Evolutionary conservation across 1,140 invertebrate species (phyloP), one percentile per base, ranked within the genome.

Genomic region (Panonychus citri): DNA sequence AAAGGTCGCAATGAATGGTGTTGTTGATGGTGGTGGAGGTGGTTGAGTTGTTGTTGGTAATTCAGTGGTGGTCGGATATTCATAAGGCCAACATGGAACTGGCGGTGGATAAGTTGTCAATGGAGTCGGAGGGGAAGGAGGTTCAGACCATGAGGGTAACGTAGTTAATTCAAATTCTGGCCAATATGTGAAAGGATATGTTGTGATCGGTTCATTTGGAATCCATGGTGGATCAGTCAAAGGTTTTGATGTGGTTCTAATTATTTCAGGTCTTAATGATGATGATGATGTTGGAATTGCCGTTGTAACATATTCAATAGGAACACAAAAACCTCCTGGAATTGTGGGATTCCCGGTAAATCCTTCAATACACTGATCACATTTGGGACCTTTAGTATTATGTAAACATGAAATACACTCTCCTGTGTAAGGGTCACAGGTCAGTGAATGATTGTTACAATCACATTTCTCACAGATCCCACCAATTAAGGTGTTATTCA

Each of bases 361-460:
- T 0, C 42, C 42, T 5, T 43, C 42, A 5, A n/a, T 17, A 43
- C 42, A 43, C 17, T n/a, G 42, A n/a, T 43, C 17, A 43, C 42
- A 43, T 17, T 43, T 43, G 15, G 15, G 15, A 21, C 82, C 82
- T 53, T 70, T 70, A 4, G 81, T 83, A 64, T 83, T 77, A 63
- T 82, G 80, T 58, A 74, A 71, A 66, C 82, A 84, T 40, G 64
- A 67, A 54, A 79, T 78, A 64, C 19, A 43, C 19, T 43, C 42
- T n/a, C 42, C 42, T 12, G 42, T 43, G 17, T 77, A 73, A 5
- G 80, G 73, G 65, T 90, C 80, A 66, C 90, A 95, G 1, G 77
- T 75, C 17, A 73, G 70, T 0, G 86, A 81, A 69, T 94, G 89
- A 1, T 81, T 80, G 67, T 91, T 82, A 67, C 90, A 95, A 55